phyloP scores from a whole-genome alignment of 2,113 vertebrate species.

The Percina caprodes region DNA sequence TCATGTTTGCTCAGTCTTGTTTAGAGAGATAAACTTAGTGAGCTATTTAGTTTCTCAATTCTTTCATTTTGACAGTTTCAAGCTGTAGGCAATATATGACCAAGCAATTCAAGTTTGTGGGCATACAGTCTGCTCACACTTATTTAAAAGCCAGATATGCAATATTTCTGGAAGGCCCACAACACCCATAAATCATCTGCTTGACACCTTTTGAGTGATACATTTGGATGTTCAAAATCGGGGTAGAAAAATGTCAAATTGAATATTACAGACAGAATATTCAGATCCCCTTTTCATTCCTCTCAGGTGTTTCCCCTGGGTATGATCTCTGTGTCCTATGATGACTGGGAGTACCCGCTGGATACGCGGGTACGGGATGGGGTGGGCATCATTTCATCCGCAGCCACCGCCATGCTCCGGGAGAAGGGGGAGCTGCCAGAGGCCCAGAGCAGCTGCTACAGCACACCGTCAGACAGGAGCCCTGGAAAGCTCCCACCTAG shows the following conservation, averaged over 20 bases:
- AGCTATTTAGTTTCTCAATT: conserved; percentile 17
- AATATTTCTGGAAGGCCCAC: conserved; percentile 17
- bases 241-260: conserved; percentile 32
- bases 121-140: conserved; percentile 18
- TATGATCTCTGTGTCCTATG: conserved; percentile 95
- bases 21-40: conserved; percentile 17
- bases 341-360: conserved; percentile 97
- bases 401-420: conserved; percentile 92
- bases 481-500: conserved; percentile 87
- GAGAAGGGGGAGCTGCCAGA: conserved; percentile 94
- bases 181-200: conserved; percentile 35
- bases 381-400: conserved; percentile 92
- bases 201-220: conserved; percentile 33
- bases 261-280: conserved; percentile 15
- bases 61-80: conserved; percentile 12
- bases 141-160: conserved; percentile 19
- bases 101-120: conserved; percentile 11
- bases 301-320: conserved; percentile 90
- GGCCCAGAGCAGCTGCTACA: conserved; percentile 92
- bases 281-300: conserved; percentile 20
- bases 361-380: conserved; percentile 91
- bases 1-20: conserved; percentile 32
- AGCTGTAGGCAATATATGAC: conserved; percentile 16
- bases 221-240: conserved; percentile 38
- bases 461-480: conserved; percentile 87